phyloP scores from a whole-genome alignment of 2,113 vertebrate species.

The Sterna hirundo region DNA sequence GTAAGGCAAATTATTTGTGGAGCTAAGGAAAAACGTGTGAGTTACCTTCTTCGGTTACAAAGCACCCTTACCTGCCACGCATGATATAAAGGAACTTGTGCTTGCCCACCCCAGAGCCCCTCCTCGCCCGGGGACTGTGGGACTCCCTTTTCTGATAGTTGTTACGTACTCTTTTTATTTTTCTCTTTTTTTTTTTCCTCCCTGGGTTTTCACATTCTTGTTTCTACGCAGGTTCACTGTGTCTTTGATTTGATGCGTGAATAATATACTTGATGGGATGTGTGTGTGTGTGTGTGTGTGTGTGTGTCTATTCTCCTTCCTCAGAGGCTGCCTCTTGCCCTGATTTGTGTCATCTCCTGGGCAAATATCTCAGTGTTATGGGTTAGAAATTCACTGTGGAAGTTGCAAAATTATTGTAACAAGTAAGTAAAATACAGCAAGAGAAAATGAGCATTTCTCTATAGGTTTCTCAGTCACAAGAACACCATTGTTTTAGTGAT shows the following conservation, averaged over 20 bases:
- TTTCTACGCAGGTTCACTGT: not conserved
- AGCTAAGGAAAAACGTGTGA: not conserved
- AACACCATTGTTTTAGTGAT: not conserved
- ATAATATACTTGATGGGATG: not conserved
- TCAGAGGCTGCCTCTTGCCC: not conserved
- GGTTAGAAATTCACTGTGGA: not conserved
- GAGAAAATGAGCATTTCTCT: not conserved
- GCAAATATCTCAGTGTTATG: not conserved
- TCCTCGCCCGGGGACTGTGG: not conserved
- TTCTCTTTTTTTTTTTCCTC: not conserved
- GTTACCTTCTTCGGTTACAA: not conserved
- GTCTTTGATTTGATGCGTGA: not conserved
- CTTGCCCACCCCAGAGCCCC: not conserved
- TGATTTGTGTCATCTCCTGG: not conserved
- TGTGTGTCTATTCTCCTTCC: not conserved
- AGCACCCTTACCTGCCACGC: not conserved
- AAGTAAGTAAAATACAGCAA: not conserved
- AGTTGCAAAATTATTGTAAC: not conserved
- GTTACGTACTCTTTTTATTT: not conserved
- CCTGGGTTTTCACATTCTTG: not conserved
- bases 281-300: no score
- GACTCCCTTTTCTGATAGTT: not conserved
- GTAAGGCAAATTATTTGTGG: not conserved
- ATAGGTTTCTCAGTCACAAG: not conserved
- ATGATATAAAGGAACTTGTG: not conserved